Percentiles rank a stretch among this genome's conserved stretches.
phyloP scores from a whole-genome alignment of 2,888 invertebrate species.

The Drosophila tanythrix region DNA sequence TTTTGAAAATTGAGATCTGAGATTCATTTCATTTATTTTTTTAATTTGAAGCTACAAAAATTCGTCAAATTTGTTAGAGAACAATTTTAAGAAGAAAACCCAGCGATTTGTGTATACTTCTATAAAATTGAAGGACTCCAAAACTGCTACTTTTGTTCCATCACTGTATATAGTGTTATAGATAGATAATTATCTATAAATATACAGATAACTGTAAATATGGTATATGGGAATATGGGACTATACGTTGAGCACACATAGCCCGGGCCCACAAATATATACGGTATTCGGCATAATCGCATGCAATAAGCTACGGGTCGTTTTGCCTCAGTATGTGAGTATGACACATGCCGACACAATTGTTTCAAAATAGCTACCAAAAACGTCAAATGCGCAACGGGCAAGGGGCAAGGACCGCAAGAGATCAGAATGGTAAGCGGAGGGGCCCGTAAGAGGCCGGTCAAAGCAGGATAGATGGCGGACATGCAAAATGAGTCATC shows the following conservation, averaged over 20 bases:
- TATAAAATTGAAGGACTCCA: neutral
- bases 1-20: neutral
- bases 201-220: constrained; percentile 7
- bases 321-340: constrained; percentile 1
- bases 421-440: neutral
- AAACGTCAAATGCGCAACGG: constrained; percentile 49
- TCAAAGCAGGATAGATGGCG: neutral
- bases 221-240: neutral
- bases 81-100: neutral
- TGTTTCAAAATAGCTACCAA: constrained; percentile 50
- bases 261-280: constrained; percentile 13
- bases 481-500: constrained; percentile 24
- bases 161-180: constrained; percentile 6
- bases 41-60: neutral
- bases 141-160: no score
- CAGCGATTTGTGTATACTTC: neutral
- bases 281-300: neutral
- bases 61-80: neutral
- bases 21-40: no score
- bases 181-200: constrained; percentile 9
- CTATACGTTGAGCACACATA: neutral
- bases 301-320: neutral
- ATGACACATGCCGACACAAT: constrained; percentile 59
- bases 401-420: constrained; percentile 2
- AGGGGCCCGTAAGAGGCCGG: neutral